Evolutionary conservation across 2,888 invertebrate species (phyloP).

Genomic region (Tridacna crocea): DNA sequence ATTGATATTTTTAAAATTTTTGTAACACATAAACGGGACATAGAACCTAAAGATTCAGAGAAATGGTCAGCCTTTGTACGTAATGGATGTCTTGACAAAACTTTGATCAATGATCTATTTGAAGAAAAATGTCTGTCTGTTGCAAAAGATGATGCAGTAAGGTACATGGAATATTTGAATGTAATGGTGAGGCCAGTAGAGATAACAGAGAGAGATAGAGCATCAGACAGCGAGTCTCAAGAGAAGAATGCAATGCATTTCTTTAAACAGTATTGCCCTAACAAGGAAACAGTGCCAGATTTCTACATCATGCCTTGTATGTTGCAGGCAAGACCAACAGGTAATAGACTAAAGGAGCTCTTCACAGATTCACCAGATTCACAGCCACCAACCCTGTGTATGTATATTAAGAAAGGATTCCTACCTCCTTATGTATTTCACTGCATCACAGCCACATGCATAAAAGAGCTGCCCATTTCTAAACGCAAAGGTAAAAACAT

Average conservation of each 20-base stretch:
- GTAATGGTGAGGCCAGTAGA: constrained; percentile 9
- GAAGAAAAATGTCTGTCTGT: too few species aligned
- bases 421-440: constrained; percentile 2
- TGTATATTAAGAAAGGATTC: background rate
- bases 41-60: too few species aligned
- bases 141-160: background rate
- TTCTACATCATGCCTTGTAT: constrained; percentile 16
- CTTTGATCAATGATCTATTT: too few species aligned
- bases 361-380: background rate
- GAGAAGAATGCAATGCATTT: background rate
- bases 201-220: background rate
- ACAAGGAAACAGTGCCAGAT: background rate
- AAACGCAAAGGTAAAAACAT: background rate
- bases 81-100: too few species aligned
- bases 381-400: background rate
- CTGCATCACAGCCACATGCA: background rate
- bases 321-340: background rate
- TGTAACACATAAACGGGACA: constrained; percentile 18
- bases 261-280: background rate
- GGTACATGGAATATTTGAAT: constrained; percentile 18
- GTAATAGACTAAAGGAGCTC: background rate
- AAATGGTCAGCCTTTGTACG: too few species aligned
- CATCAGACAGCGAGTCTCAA: too few species aligned
- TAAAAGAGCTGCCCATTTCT: constrained; percentile 1
- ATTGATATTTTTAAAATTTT: constrained; percentile 55